Conservation (phyloP, 2,113 vertebrate genomes). For the Thermophis baileyi region DNA sequence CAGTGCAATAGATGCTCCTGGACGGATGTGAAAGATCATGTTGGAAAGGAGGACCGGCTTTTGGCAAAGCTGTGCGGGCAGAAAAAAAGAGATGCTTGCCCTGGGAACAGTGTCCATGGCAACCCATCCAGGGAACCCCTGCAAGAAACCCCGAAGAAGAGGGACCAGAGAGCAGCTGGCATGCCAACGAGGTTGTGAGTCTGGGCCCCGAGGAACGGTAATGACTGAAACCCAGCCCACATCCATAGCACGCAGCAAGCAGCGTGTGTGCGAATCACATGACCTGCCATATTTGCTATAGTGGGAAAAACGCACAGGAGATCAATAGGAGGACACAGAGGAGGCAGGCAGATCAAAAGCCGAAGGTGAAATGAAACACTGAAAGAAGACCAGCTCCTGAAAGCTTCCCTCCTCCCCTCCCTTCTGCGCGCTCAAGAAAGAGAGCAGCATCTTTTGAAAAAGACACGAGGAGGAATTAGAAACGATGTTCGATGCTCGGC, state of each 20-base stretch:
- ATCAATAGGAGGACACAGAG: background rate
- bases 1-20: background rate
- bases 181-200: background rate
- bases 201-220: background rate
- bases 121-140: slow-evolving; percentile 31
- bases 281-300: background rate
- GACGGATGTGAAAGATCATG: background rate
- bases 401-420: background rate
- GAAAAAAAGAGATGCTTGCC: fast-evolving
- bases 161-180: background rate
- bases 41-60: background rate
- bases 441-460: background rate
- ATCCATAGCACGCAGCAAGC: background rate
- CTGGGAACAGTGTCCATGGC: slow-evolving; percentile 35
- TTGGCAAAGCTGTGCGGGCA: background rate
- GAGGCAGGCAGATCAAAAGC: background rate
- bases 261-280: background rate
- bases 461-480: background rate
- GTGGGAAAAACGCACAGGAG: background rate
- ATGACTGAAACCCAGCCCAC: background rate
- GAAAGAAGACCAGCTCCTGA: background rate
- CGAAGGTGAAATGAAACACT: background rate
- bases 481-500: background rate
- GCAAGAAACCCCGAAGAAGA: background rate
- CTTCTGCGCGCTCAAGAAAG: too few species aligned